phyloP scores from a whole-genome alignment of 2,888 invertebrate genomes.

The Ditula angustiorana region DNA sequence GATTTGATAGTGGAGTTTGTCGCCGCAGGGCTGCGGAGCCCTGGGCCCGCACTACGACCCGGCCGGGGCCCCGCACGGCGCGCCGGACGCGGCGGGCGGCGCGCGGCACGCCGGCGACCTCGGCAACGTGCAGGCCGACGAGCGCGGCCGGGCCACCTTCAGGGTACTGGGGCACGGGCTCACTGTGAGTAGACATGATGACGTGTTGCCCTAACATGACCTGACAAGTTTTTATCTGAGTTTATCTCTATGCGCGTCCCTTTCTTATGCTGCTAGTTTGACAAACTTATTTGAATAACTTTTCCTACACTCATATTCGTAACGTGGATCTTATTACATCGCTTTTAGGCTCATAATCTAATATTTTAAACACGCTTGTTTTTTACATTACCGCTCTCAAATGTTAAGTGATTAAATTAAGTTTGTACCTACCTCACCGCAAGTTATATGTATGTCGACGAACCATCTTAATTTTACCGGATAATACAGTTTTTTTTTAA shows the following conservation, averaged over 20 bases:
- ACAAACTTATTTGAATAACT: too few species aligned
- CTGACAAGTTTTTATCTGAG: not conserved
- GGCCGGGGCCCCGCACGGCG: conserved; percentile 89
- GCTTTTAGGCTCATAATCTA: too few species aligned
- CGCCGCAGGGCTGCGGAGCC: conserved; percentile 92
- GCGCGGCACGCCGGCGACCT: conserved; percentile 95
- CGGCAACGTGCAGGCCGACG: conserved; percentile 92
- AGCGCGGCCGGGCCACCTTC: conserved; percentile 87
- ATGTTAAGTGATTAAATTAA: not conserved
- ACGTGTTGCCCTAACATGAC: too few species aligned
- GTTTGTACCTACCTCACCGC: not conserved
- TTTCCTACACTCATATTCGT: too few species aligned
- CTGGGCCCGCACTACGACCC: conserved; percentile 98
- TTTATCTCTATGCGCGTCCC: too few species aligned
- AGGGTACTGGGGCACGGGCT: conserved; percentile 67
- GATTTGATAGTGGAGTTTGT: too few species aligned
- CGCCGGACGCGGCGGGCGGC: conserved; percentile 86
- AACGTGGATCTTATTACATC: too few species aligned
- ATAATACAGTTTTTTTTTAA: too few species aligned
- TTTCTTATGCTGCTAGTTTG: too few species aligned
- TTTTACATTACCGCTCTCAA: not conserved
- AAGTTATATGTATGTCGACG: too few species aligned
- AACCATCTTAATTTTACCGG: too few species aligned
- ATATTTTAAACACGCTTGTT: too few species aligned
- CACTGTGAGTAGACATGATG: conserved; percentile 57